Evolutionary conservation across 2,888 invertebrate species (phyloP), one percentile per base, ranked within the genome.

Genomic region (Ichneumoninae sp.): DNA sequence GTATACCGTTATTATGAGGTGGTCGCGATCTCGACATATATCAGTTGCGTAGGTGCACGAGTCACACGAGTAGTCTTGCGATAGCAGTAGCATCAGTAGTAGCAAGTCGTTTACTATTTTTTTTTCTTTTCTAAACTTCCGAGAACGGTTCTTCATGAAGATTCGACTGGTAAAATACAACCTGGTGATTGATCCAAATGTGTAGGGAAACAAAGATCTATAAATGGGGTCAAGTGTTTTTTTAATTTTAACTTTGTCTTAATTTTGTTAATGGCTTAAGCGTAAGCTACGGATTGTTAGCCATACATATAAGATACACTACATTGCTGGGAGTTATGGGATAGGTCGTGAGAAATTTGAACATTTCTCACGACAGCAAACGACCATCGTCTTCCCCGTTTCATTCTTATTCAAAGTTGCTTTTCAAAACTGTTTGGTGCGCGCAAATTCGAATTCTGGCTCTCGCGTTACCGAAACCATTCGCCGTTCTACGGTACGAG

Each of bases 331-430:
- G 16, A 22, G 19, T 65, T 50, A 16, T 36, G 7, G 22, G 4
- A 8, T 22, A 69, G 74, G 33, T 70, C 73, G 80, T 81, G 83
- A 69, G 81, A 85, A 81, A 76, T 36, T 22, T 40, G 8, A 40
- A 44, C 5, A 52, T 85, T 75, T 82, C 68, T 79, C 75, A 50
- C 69, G 50, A 70, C 33, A 22, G 8, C 7, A 44, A 10, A 47
- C 33, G 44, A 60, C 2, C 26, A 54, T 40, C n/a, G n/a, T 65
- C 30, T 44, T 26, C 8, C 19, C 16, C 47, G 54, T 10, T 71
- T 66, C 66, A 66, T 80, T 83, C 65, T 81, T 57, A 65, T 69
- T 52, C 65, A 70, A 60, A 74, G 78, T 74, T 44, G 57, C 50
- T 78, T 78, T 75, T 60, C 69, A 36, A 76, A 76, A 70, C 69